phyloP scores from a whole-genome alignment of 64 coral and sea anemone species.

The Dendronephthya gigantea region DNA sequence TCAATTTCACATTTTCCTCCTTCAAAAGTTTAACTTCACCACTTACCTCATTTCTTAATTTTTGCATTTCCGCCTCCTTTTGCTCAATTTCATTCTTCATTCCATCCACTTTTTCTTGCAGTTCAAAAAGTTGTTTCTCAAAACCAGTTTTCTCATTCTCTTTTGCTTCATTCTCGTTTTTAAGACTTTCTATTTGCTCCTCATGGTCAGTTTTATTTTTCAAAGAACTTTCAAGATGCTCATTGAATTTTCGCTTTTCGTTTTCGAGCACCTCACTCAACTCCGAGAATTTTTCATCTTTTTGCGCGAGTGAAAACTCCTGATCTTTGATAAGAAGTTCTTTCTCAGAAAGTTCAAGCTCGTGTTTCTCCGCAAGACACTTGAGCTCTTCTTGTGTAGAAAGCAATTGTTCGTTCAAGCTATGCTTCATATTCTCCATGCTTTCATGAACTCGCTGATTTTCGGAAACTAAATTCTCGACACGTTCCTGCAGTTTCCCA shows the following conservation, averaged over 20 bases:
- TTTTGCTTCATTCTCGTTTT: background rate
- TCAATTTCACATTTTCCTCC: background rate
- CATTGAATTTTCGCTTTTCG: background rate
- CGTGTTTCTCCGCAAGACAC: background rate
- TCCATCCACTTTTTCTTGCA: background rate
- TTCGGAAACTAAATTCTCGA: background rate
- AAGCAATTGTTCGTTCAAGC: background rate
- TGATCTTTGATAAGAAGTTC: background rate
- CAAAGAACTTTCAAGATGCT: background rate
- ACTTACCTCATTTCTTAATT: conserved; percentile 3
- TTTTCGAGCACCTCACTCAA: background rate
- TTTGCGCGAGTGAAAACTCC: background rate
- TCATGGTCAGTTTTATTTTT: background rate
- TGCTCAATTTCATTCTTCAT: background rate
- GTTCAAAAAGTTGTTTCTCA: background rate
- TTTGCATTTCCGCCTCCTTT: background rate
- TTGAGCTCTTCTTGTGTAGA: background rate
- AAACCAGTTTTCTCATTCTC: background rate
- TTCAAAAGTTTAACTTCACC: conserved; percentile 12
- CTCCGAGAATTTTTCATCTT: background rate
- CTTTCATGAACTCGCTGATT: background rate
- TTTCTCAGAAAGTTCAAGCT: conserved; percentile 9
- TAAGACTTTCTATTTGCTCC: background rate
- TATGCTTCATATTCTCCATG: background rate
- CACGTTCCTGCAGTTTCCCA: background rate